Base-by-base conservation (phyloP, 2,888 invertebrate genomes). In the Acanthoscelides obtectus region DNA sequence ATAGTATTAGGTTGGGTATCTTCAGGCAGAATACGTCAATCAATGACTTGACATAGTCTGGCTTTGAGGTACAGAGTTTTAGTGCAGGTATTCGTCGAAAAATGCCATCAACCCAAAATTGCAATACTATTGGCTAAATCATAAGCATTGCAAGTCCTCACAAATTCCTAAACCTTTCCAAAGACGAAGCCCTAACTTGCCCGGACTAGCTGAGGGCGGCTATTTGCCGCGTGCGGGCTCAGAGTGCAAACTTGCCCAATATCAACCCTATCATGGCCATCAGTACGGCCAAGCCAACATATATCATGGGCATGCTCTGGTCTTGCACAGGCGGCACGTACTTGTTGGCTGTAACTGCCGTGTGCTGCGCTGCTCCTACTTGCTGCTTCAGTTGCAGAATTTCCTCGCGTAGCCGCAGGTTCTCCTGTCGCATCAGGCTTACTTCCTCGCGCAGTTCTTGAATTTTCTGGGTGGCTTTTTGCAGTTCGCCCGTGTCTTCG, bases 191-290 rank as follows among this genome's bases (percentile, higher is more conserved):
- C 45, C 45, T 12, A 45, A 45, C 8, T 45, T 45, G 45, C 45
- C 45, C 45, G 45, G 45, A 45, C 45, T 45, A 45, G 8, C 45
- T 45, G 45, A 45, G 17, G 12, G 45, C 66, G 17, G 74, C 64
- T 68, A 22, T 21, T 64, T n/a, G 45, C 45, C 45, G 6, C 8
- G 12, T 12, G 45, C 8, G 45, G 83, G 88, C 91, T 93, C 92
- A 94, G 88, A 94, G 92, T 86, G 93, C 87, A 87, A 91, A 93
- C 87, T 94, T 94, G 85, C 94, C 94, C 85, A 94, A 87, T 85
- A 94, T 87, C 83, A 94, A 88, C 84, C 94, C 93, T 83, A 93
- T 84, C 77, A 94, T 84, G 78, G 91, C 91, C 87, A 92, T 89
- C 80, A 89, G 88, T 80, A 94, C 84, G 77, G 91, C 91, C 79